Percentiles rank a stretch among this genome's conserved stretches.
Conservation (phyloP, 2,888 invertebrate species). For the Noctua comes region DNA sequence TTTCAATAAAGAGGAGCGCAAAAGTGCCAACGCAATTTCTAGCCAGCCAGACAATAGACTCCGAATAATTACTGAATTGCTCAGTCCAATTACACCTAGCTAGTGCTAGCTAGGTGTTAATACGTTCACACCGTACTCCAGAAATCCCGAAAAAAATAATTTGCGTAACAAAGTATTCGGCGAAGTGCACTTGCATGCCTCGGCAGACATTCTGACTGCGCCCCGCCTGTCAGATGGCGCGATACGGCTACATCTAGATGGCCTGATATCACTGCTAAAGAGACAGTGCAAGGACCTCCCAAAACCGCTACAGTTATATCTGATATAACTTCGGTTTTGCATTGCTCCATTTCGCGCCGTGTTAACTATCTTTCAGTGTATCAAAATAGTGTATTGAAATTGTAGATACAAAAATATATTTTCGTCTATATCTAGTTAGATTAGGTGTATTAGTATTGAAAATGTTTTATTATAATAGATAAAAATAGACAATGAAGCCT, state of each 20-base stretch:
- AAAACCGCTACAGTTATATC: conserved; percentile 65
- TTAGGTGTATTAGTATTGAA: not conserved
- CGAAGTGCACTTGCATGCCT: conserved; percentile 67
- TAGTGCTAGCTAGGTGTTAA: conserved; percentile 15
- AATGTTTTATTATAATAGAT: not conserved
- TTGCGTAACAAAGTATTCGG: conserved; percentile 72
- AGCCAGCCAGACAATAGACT: not conserved
- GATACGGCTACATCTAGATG: conserved; percentile 68
- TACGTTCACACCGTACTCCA: conserved; percentile 35
- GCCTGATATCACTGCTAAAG: conserved; percentile 66
- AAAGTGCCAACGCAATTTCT: not conserved
- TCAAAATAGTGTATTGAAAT: not conserved
- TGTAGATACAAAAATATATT: not conserved
- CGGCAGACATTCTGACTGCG: conserved; percentile 79
- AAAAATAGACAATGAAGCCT: not conserved
- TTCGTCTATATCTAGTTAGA: not conserved
- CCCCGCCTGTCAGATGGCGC: conserved; percentile 68
- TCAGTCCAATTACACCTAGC: conserved; percentile 2
- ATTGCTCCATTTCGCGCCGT: conserved; percentile 21
- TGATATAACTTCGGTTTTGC: conserved; percentile 27
- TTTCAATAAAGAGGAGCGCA: not conserved
- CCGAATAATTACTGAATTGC: not conserved
- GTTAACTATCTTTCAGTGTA: not conserved
- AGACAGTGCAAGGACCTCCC: conserved; percentile 75
- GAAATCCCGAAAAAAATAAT: conserved; percentile 50